Evolutionary conservation across 2,888 invertebrate species (phyloP).

Genomic region (Lagria hirta): DNA sequence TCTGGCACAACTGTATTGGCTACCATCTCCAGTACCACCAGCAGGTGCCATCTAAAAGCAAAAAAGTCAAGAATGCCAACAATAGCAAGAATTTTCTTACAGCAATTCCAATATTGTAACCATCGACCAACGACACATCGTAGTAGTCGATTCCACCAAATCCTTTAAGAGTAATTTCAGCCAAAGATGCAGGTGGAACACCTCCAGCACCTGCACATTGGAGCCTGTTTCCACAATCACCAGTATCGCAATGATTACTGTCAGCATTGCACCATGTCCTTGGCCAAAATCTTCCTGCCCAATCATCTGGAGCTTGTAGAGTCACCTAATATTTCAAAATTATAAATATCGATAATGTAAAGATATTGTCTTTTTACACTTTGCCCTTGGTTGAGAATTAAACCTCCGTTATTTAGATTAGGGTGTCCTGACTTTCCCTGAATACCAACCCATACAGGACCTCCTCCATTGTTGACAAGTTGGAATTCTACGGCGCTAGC

Average conservation of each 20-base stretch:
- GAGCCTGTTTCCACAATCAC: slow-evolving; percentile 51
- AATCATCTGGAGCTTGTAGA: slow-evolving; percentile 35
- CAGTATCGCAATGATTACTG: slow-evolving; percentile 50
- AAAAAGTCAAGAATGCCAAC: too few relatives aligned
- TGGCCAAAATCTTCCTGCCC: slow-evolving; percentile 51
- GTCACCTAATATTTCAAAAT: slow-evolving; percentile 25
- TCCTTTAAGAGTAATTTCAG: slow-evolving; percentile 52
- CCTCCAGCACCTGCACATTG: slow-evolving; percentile 55
- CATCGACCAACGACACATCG: slow-evolving; percentile 55
- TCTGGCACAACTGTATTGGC: slow-evolving; percentile 48
- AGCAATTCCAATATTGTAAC: slow-evolving; percentile 51
- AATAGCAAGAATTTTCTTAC: too few relatives aligned
- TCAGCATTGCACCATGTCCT: slow-evolving; percentile 49
- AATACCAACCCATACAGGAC: slow-evolving; percentile 42
- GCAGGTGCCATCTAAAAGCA: slow-evolving; percentile 41
- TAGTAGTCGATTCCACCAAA: slow-evolving; percentile 51
- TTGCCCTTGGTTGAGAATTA: slow-evolving; percentile 34
- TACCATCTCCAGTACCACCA: slow-evolving; percentile 38
- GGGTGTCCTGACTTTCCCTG: slow-evolving; percentile 41
- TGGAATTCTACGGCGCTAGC: slow-evolving; percentile 30
- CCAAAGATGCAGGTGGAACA: slow-evolving; percentile 51
- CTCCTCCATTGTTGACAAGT: slow-evolving; percentile 34
- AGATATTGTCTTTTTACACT: too few relatives aligned
- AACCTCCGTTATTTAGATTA: slow-evolving; percentile 39
- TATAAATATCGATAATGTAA: neutral